phyloP scores from a whole-genome alignment of 2,797 vertebrate genomes.

The Rhinogobio ventralis region DNA sequence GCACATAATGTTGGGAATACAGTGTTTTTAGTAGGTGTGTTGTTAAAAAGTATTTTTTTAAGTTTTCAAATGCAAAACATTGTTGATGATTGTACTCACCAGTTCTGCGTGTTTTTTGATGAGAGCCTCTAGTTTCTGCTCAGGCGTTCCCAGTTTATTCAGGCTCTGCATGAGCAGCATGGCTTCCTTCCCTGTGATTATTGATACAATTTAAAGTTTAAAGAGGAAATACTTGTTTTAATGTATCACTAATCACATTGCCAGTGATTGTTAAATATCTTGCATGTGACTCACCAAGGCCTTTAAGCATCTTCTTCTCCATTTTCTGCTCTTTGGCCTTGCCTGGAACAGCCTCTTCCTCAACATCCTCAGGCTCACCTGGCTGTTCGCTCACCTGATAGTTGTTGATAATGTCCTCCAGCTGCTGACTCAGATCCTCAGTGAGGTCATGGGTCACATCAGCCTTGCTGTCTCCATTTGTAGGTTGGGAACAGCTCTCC shows the following conservation, averaged over 20 bases:
- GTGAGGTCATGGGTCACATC: constrained; percentile 75
- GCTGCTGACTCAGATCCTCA: constrained; percentile 87
- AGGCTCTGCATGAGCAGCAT: constrained; percentile 92
- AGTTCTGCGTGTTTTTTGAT: constrained; percentile 97
- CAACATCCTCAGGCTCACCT: constrained; percentile 74
- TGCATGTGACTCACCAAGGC: constrained; percentile 81
- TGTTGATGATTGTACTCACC: constrained; percentile 80
- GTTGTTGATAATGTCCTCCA: constrained; percentile 95
- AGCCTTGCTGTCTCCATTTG: constrained; percentile 57
- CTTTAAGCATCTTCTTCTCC: constrained; percentile 96
- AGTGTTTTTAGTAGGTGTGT: neutral
- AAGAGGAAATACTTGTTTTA: neutral
- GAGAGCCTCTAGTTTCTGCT: constrained; percentile 92
- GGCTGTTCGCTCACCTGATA: constrained; percentile 79
- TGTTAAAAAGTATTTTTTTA: neutral
- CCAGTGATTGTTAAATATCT: neutral
- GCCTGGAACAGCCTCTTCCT: constrained; percentile 74
- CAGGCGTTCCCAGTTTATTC: constrained; percentile 88
- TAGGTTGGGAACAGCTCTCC: constrained; percentile 77
- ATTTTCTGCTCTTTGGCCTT: constrained; percentile 88
- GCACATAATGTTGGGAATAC: neutral
- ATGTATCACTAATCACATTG: neutral
- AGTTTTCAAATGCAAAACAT: neutral
- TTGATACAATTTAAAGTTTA: neutral
- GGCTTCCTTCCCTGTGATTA: constrained; percentile 89